These are phyloP conservation scores for Drosophila simulans DNA, from an alignment of 1,140 invertebrate genomes.

Conservation along the genomic window DNA sequence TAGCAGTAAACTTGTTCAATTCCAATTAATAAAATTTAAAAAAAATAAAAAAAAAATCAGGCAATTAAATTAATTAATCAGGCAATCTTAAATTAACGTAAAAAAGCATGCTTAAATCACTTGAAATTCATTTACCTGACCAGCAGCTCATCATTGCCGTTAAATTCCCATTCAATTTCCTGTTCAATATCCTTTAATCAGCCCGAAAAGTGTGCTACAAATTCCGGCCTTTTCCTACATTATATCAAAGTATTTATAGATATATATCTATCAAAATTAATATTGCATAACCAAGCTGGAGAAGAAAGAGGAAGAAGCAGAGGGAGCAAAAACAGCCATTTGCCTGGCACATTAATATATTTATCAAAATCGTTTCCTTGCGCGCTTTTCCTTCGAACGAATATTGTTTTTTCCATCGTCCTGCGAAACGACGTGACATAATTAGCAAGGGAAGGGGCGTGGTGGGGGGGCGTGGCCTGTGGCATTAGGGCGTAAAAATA, in stretches of 20 bases:
- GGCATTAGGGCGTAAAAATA: conserved; percentile 66
- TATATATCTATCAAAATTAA: conserved; percentile 33
- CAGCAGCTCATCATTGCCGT: background rate
- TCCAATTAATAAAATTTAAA: too few relatives aligned
- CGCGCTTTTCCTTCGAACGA: conserved; percentile 8
- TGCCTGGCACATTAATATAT: conserved; percentile 36
- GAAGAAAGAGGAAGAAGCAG: background rate
- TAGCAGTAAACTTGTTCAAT: background rate
- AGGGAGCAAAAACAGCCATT: conserved; percentile 2
- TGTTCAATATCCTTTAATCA: conserved; percentile 40
- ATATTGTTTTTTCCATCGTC: conserved; percentile 25
- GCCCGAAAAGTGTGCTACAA: conserved; percentile 19
- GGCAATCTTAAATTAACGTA: too few relatives aligned
- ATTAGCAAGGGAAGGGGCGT: conserved; percentile 52
- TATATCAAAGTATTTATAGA: background rate
- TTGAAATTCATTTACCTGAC: conserved; percentile 15
- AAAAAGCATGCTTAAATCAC: background rate
- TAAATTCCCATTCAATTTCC: conserved; percentile 32
- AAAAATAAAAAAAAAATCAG: too few relatives aligned
- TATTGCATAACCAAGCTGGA: background rate
- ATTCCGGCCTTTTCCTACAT: conserved; percentile 1
- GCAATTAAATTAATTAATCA: too few relatives aligned
- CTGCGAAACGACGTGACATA: conserved; percentile 65
- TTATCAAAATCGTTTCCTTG: conserved; percentile 30
- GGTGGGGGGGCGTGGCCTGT: conserved; percentile 31